phyloP scores from a whole-genome alignment of 2,888 invertebrate species.

The Oscheius sp. region DNA sequence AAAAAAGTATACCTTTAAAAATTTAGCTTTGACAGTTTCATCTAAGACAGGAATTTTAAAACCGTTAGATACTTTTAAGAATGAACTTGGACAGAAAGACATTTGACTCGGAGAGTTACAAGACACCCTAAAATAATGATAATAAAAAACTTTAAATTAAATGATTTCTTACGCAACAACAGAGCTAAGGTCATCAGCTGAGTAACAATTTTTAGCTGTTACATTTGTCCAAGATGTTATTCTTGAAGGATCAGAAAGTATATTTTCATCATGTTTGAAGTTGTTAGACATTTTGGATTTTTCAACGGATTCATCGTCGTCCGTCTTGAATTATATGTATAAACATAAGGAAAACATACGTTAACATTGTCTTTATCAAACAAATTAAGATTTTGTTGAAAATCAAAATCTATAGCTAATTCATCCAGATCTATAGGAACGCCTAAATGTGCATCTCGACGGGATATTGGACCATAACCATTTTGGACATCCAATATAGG shows the following conservation, averaged over 20 bases:
- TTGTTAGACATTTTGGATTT: slow-evolving; percentile 53
- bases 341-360: background rate
- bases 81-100: slow-evolving; percentile 1
- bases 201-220: slow-evolving; percentile 12
- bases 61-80: slow-evolving; percentile 1
- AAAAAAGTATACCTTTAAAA: background rate
- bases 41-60: slow-evolving; percentile 1
- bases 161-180: too few relatives aligned
- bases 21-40: slow-evolving; percentile 5
- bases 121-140: too few relatives aligned
- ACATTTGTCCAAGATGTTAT: slow-evolving; percentile 58
- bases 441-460: slow-evolving; percentile 37
- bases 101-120: background rate
- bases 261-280: slow-evolving; percentile 68
- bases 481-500: slow-evolving; percentile 51
- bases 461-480: slow-evolving; percentile 39
- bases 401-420: slow-evolving; percentile 59
- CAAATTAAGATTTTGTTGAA: slow-evolving; percentile 53
- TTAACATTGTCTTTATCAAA: slow-evolving; percentile 41
- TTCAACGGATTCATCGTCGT: slow-evolving; percentile 53
- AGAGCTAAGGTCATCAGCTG: slow-evolving; percentile 3
- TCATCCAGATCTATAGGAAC: slow-evolving; percentile 52
- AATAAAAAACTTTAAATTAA: too few relatives aligned
- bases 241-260: slow-evolving; percentile 55
- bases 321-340: slow-evolving; percentile 29